phyloP scores from a whole-genome alignment of 2,797 vertebrate species.

The Mionectes olivaceus region DNA sequence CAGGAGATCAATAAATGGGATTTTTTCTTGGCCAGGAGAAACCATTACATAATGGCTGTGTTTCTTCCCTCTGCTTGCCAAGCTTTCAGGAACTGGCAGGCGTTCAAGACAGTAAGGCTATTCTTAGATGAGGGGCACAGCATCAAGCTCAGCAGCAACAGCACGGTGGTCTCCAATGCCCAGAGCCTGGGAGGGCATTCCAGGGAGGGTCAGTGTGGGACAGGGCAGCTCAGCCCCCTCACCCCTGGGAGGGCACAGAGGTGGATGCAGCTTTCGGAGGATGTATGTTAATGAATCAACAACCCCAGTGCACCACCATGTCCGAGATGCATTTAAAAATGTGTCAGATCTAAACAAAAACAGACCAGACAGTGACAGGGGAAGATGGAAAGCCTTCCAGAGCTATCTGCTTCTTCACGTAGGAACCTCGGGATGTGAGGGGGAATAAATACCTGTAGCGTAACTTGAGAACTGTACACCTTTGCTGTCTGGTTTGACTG shows the following conservation, averaged over 20 bases:
- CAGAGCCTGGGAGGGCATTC: fast-evolving
- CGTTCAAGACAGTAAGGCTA: not conserved
- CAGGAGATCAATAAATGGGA: conserved; percentile 64
- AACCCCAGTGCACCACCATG: not conserved
- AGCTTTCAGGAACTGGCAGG: conserved; percentile 42
- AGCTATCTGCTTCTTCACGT: not conserved
- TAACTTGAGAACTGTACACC: not conserved
- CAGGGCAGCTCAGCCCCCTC: not conserved
- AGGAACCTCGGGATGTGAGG: not conserved
- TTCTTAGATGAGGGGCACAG: not conserved
- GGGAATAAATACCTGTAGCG: not conserved
- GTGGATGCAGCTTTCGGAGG: not conserved
- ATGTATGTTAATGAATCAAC: not conserved
- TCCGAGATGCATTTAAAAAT: not conserved
- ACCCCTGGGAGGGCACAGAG: not conserved
- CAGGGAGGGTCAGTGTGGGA: not conserved
- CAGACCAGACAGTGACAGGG: not conserved
- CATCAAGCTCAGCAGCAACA: not conserved
- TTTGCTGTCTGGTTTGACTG: not conserved
- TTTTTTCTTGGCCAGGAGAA: conserved; percentile 60
- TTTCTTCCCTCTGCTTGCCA: not conserved
- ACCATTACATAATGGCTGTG: conserved; percentile 65
- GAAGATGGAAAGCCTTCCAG: not conserved
- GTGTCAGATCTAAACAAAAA: not conserved
- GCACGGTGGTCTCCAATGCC: not conserved